These are phyloP conservation scores for Iselma pallidipennis DNA, from an alignment of 2,888 invertebrate genomes.

Conservation along the genomic window DNA sequence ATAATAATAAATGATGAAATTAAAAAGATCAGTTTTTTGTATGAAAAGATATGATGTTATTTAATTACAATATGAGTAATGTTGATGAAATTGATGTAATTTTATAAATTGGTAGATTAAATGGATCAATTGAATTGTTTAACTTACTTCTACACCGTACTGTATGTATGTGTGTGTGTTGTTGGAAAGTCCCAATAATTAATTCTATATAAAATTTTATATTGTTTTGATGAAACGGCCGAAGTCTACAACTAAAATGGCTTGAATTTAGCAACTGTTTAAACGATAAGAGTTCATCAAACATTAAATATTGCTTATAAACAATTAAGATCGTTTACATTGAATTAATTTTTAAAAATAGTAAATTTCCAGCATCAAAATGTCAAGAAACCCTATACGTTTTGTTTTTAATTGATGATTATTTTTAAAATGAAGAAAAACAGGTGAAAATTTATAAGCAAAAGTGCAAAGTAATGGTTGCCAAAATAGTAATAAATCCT, in stretches of 20 bases:
- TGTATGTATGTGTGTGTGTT: background rate
- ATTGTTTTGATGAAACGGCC: conserved; percentile 4
- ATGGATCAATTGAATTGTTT: no score
- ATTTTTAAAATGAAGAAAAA: no score
- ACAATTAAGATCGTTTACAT: background rate
- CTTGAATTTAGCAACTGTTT: conserved; percentile 7
- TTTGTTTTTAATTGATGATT: background rate
- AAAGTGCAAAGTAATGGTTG: no score
- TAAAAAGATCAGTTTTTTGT: no score
- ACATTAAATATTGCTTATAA: background rate
- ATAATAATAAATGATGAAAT: no score
- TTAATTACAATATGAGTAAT: no score
- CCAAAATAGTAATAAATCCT: background rate
- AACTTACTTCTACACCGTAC: no score
- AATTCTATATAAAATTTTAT: background rate
- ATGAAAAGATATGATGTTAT: no score
- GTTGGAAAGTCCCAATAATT: background rate
- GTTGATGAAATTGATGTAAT: no score
- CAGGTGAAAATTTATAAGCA: no score
- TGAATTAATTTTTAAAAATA: background rate
- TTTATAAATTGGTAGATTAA: no score
- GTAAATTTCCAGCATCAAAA: background rate
- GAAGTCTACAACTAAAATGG: conserved; percentile 2
- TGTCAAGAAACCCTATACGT: background rate
- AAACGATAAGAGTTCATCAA: background rate